Evolutionary conservation across 2,113 vertebrate species (phyloP).

Genomic region (Centropus unirufus): DNA sequence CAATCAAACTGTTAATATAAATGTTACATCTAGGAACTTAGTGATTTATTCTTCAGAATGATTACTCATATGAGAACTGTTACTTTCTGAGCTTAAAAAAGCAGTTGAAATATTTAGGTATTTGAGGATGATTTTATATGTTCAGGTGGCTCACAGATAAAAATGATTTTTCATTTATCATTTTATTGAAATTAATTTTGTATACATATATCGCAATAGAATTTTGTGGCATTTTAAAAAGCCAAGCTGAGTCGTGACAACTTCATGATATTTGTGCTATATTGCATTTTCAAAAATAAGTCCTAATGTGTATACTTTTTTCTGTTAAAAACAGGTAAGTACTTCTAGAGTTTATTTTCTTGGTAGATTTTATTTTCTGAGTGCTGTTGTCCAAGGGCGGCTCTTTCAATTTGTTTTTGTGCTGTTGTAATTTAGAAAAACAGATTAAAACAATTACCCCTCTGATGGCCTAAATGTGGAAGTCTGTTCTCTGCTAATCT

Average conservation of each 20-base stretch:
- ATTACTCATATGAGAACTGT: too few relatives aligned
- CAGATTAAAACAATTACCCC: slow-evolving; percentile 36
- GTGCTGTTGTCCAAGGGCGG: not conserved
- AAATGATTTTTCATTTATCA: not conserved
- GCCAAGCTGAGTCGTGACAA: not conserved
- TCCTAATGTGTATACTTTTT: not conserved
- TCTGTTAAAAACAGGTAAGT: not conserved
- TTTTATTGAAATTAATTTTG: not conserved
- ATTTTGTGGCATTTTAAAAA: not conserved
- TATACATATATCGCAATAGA: not conserved
- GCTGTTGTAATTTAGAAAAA: slow-evolving; percentile 30
- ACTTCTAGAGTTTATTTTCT: not conserved
- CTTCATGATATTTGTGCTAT: not conserved
- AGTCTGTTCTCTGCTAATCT: slow-evolving; percentile 30
- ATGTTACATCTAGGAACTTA: too few relatives aligned
- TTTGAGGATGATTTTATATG: not conserved
- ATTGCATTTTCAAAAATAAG: not conserved
- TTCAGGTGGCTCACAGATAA: not conserved
- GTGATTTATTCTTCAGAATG: too few relatives aligned
- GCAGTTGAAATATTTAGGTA: not conserved
- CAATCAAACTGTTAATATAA: too few relatives aligned
- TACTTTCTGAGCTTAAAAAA: not conserved
- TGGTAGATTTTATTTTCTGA: not conserved
- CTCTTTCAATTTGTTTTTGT: slow-evolving; percentile 11
- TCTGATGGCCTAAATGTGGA: slow-evolving; percentile 25